Percentiles rank a stretch among this genome's conserved stretches.
phyloP scores from a whole-genome alignment of 1,140 invertebrate genomes.

The Lucilia cuprina region DNA sequence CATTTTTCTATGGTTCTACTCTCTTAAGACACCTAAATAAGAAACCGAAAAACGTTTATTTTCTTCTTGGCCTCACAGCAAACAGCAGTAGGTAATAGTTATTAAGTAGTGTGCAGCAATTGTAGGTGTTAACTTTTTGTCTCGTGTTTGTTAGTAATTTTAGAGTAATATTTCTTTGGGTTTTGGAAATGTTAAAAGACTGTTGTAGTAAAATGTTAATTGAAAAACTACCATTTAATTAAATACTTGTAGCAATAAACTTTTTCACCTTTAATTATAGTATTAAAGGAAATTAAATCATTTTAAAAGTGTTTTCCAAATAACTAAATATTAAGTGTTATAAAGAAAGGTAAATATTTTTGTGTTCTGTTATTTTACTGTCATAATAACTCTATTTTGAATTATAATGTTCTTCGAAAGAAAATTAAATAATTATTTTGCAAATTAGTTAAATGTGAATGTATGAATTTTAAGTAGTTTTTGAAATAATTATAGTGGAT shows the following conservation, averaged over 20 bases:
- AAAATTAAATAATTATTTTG: no score
- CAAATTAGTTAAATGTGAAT: no score
- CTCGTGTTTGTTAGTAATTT: conserved; percentile 4
- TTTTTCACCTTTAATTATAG: conserved; percentile 7
- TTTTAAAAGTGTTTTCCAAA: neutral
- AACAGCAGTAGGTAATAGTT: neutral
- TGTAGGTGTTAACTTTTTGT: neutral
- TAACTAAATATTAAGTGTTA: no score
- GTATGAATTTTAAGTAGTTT: no score
- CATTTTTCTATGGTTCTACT: neutral
- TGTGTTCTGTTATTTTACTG: no score
- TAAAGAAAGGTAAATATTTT: no score
- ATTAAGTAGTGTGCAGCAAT: neutral
- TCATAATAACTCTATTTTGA: no score
- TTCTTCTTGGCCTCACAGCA: neutral
- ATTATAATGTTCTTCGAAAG: no score
- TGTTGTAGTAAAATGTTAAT: neutral
- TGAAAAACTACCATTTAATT: neutral
- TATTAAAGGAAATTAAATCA: neutral
- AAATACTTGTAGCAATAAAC: neutral
- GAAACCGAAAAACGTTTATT: neutral
- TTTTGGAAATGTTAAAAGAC: neutral
- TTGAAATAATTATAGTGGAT: no score
- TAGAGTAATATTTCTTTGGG: neutral
- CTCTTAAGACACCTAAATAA: neutral